Evolutionary conservation across 2,888 invertebrate species (phyloP).

Genomic region (Bombylius discolor): DNA sequence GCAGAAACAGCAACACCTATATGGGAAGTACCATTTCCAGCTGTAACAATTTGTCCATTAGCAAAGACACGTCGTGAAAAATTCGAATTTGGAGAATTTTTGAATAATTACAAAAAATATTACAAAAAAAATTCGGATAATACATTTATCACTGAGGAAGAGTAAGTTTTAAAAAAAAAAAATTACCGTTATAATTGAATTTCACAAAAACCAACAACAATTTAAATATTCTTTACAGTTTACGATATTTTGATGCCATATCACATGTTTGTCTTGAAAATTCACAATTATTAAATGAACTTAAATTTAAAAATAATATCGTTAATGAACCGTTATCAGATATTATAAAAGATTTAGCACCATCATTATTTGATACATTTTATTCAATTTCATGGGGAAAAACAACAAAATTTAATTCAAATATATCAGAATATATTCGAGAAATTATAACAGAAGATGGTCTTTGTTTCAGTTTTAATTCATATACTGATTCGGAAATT

Average conservation of each 20-base stretch:
- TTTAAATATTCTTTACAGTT: no score
- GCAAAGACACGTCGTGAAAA: conserved; percentile 46
- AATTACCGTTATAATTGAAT: neutral
- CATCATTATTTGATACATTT: conserved; percentile 29
- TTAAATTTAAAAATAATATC: neutral
- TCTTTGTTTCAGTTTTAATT: conserved; percentile 49
- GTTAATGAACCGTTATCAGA: neutral
- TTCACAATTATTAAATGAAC: neutral
- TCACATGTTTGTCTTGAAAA: neutral
- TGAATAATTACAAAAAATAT: neutral
- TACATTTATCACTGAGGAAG: neutral
- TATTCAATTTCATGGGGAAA: neutral
- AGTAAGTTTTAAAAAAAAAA: neutral
- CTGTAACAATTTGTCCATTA: conserved; percentile 47
- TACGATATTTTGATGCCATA: neutral
- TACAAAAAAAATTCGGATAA: neutral
- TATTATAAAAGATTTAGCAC: neutral
- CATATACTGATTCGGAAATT: conserved; percentile 42
- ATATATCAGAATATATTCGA: neutral
- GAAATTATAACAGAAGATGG: conserved; percentile 49
- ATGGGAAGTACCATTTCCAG: conserved; percentile 43
- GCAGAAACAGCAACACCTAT: conserved; percentile 47
- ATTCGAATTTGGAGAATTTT: conserved; percentile 34
- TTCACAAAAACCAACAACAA: no score
- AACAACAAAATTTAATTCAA: conserved; percentile 39